Percentiles rank a stretch among this genome's conserved stretches.
Conservation (phyloP, 2,888 invertebrate genomes). For the Sisyra nigra region DNA sequence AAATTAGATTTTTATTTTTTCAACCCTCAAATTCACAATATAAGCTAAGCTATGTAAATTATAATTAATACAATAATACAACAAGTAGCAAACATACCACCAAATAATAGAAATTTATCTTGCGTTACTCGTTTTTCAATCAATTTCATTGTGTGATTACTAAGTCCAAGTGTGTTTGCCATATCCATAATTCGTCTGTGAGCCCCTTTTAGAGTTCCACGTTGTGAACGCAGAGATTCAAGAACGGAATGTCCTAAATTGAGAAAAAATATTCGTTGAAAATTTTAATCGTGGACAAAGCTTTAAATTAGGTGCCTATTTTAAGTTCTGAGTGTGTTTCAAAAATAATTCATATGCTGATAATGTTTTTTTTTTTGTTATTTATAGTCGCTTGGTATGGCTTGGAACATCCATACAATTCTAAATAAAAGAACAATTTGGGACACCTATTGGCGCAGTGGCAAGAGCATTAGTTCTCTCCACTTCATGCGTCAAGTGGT, state of each 20-base stretch:
- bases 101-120: constrained; percentile 76
- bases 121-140: constrained; percentile 77
- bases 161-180: constrained; percentile 81
- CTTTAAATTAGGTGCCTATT: too few species aligned
- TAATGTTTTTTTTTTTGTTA: too few species aligned
- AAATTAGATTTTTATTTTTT: neutral
- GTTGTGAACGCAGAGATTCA: constrained; percentile 66
- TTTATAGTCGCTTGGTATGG: too few species aligned
- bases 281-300: too few species aligned
- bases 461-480: too few species aligned
- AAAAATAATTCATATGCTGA: too few species aligned
- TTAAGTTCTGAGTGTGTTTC: too few species aligned
- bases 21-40: constrained; percentile 5
- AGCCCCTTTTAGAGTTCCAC: constrained; percentile 71
- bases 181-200: constrained; percentile 74
- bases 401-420: too few species aligned
- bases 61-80: constrained; percentile 66
- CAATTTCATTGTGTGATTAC: constrained; percentile 86
- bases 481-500: too few species aligned
- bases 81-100: constrained; percentile 73
- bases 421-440: too few species aligned
- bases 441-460: too few species aligned
- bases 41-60: constrained; percentile 37
- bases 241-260: constrained; percentile 51
- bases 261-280: too few species aligned